phyloP scores from a whole-genome alignment of 2,888 invertebrate genomes.

The Bedellia somnulentella region DNA sequence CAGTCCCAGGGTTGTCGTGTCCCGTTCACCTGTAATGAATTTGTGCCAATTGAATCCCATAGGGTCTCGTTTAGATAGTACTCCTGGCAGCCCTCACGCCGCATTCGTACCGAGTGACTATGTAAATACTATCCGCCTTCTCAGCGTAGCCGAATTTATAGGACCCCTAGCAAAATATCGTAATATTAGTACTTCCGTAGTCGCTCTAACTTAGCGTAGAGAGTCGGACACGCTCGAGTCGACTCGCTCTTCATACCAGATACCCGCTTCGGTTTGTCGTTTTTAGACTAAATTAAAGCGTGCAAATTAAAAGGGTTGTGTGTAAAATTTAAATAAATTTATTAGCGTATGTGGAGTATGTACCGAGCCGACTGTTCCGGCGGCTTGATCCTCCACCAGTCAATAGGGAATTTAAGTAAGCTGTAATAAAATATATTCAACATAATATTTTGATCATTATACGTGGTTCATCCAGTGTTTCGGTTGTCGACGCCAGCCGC shows the following conservation, averaged over 20 bases:
- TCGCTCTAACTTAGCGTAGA: too few species aligned
- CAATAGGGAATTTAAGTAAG: background rate
- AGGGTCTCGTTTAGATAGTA: too few species aligned
- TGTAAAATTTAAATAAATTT: constrained; percentile 57
- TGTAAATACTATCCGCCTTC: constrained; percentile 28
- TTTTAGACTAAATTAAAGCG: constrained; percentile 33
- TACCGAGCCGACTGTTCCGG: too few species aligned
- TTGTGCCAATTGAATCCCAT: too few species aligned
- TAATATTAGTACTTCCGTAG: background rate
- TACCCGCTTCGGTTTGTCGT: background rate
- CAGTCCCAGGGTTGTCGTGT: too few species aligned
- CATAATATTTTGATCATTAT: constrained; percentile 34
- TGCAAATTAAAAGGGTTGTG: constrained; percentile 62
- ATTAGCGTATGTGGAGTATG: too few species aligned
- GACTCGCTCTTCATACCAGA: background rate
- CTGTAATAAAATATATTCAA: too few species aligned
- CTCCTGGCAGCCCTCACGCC: constrained; percentile 27
- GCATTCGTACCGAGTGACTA: constrained; percentile 27
- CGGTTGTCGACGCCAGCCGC: too few species aligned
- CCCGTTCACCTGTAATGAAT: too few species aligned
- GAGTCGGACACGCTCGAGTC: too few species aligned
- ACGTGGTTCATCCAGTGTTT: background rate
- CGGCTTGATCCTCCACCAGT: too few species aligned
- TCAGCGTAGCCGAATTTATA: constrained; percentile 52
- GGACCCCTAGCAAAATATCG: constrained; percentile 42